These are phyloP conservation scores for Acleris sparsana DNA, from an alignment of 2,888 invertebrate genomes.

Conservation along the genomic window DNA sequence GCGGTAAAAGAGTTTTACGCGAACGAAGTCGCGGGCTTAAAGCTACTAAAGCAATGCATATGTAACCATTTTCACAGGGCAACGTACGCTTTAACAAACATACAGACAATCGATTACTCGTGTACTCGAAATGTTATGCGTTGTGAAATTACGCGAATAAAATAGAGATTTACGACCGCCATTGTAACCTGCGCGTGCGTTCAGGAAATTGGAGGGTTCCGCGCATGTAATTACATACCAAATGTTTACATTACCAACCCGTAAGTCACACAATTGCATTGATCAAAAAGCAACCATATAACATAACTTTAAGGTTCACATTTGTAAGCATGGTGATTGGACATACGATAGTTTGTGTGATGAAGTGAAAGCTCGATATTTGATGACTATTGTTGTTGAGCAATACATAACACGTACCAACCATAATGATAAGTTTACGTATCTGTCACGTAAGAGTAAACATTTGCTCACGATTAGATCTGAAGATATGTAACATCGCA, in stretches of 20 bases:
- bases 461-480: slow-evolving; percentile 8
- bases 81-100: slow-evolving; percentile 8
- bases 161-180: slow-evolving; percentile 31
- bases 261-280: neutral
- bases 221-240: slow-evolving; percentile 22
- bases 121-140: slow-evolving; percentile 21
- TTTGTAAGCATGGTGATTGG: neutral
- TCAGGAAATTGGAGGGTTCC: slow-evolving; percentile 34
- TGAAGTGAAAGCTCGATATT: slow-evolving; percentile 12
- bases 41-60: too few relatives aligned
- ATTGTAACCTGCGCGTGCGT: slow-evolving; percentile 22
- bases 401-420: neutral
- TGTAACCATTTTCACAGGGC: neutral
- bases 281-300: slow-evolving; percentile 5
- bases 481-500: too few relatives aligned
- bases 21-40: too few relatives aligned
- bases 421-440: slow-evolving; percentile 13
- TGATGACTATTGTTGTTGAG: slow-evolving; percentile 16
- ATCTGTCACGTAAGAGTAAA: slow-evolving; percentile 36
- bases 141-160: slow-evolving; percentile 30
- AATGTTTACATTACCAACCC: slow-evolving; percentile 16
- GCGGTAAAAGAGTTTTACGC: too few relatives aligned
- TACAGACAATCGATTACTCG: slow-evolving; percentile 12
- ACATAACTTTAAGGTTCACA: neutral
- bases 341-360: neutral